These are phyloP conservation scores for Iphiclides podalirius DNA, from an alignment of 2,888 invertebrate species.

Conservation along the genomic window DNA sequence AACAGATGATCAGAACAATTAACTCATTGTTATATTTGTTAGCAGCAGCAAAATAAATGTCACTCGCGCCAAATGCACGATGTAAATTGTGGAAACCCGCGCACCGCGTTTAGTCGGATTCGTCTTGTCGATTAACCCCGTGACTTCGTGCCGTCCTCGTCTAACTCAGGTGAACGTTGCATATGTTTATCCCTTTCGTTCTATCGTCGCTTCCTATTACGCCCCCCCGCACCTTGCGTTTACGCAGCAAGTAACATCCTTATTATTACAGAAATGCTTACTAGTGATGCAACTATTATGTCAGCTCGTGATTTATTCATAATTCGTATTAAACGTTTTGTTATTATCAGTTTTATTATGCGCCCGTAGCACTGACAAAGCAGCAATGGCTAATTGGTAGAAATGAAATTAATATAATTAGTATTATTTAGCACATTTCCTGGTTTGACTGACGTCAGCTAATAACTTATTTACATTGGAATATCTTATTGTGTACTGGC, in stretches of 20 bases:
- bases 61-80: constrained; percentile 19
- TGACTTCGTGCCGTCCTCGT: constrained; percentile 32
- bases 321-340: constrained; percentile 23
- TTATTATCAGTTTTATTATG: not conserved
- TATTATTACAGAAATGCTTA: constrained; percentile 42
- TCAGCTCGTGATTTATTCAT: constrained; percentile 35
- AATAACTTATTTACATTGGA: not conserved
- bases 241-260: constrained; percentile 39
- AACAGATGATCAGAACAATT: not conserved
- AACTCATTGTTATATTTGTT: constrained; percentile 2
- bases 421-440: constrained; percentile 12
- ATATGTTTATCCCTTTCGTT: constrained; percentile 33
- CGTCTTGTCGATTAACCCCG: constrained; percentile 36
- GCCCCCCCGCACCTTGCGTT: constrained; percentile 35
- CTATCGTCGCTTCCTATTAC: constrained; percentile 39
- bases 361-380: not conserved
- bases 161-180: constrained; percentile 20
- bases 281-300: constrained; percentile 46
- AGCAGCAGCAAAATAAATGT: constrained; percentile 19
- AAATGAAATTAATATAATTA: constrained; percentile 4
- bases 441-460: not conserved
- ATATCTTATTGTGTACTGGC: not conserved
- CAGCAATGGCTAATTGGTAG: constrained; percentile 1
- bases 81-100: constrained; percentile 32
- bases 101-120: constrained; percentile 32